Evolutionary conservation across 2,797 vertebrate genomes (phyloP).

Genomic region (Geotrypetes seraphini): DNA sequence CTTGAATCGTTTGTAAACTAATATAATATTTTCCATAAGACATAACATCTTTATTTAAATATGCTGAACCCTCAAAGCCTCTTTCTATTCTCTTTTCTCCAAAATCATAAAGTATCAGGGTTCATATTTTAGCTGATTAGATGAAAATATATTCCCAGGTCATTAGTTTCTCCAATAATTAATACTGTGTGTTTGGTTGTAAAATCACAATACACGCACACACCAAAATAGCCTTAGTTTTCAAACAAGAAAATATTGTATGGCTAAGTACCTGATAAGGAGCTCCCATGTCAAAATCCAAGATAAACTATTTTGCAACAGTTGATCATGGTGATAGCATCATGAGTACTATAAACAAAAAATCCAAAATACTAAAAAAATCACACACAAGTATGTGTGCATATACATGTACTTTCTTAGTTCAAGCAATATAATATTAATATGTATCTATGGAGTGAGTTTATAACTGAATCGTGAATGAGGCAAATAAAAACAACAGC

Average conservation of each 20-base stretch:
- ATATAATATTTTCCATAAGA: too few species aligned
- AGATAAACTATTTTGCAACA: slow-evolving; percentile 32
- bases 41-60: too few species aligned
- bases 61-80: too few species aligned
- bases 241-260: slow-evolving; percentile 38
- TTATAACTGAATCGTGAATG: slow-evolving; percentile 29
- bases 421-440: slow-evolving; percentile 20
- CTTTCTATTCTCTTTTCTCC: too few species aligned
- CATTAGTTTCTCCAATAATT: too few species aligned
- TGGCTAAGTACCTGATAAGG: slow-evolving; percentile 42
- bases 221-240: slow-evolving; percentile 42
- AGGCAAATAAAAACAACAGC: slow-evolving; percentile 27
- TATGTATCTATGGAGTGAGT: slow-evolving; percentile 30
- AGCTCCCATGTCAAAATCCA: slow-evolving; percentile 20
- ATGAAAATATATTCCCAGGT: too few species aligned
- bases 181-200: too few species aligned
- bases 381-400: slow-evolving; percentile 28
- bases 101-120: too few species aligned
- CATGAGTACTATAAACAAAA: slow-evolving; percentile 32
- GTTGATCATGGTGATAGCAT: slow-evolving; percentile 37
- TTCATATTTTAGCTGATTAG: too few species aligned
- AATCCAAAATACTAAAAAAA: too few species aligned
- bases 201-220: too few species aligned
- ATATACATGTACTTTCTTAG: slow-evolving; percentile 22
- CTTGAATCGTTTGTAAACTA: too few species aligned